A percentile compares a stretch with the other conserved stretches of the same genome.
phyloP scores from a whole-genome alignment of 2,113 vertebrate species.

The Pseudopodoces humilis region DNA sequence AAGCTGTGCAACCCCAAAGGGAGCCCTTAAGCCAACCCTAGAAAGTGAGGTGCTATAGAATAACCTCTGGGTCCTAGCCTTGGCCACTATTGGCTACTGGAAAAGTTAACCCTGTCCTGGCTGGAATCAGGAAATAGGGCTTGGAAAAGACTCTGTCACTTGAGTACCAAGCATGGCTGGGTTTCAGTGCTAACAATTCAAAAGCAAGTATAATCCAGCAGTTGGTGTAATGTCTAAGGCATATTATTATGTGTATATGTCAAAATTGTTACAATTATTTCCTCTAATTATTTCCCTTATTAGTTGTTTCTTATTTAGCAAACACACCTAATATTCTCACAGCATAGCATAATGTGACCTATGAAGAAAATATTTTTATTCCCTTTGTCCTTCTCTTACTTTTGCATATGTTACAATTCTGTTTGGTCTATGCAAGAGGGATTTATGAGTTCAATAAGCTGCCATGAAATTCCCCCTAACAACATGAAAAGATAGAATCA shows the following conservation, averaged over 20 bases:
- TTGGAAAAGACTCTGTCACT: neutral
- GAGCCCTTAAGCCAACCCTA: neutral
- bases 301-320: neutral
- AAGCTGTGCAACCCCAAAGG: rapidly evolving
- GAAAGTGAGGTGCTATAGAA: neutral
- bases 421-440: neutral
- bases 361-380: neutral
- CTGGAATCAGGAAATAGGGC: neutral
- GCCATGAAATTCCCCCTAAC: neutral
- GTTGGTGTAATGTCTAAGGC: neutral
- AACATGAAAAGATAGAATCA: neutral
- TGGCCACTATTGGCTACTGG: no score
- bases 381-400: neutral
- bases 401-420: neutral
- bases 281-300: neutral
- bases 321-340: neutral
- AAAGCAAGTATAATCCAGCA: neutral
- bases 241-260: neutral
- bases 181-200: neutral
- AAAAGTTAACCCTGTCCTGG: neutral
- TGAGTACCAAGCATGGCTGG: rapidly evolving
- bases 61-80: neutral
- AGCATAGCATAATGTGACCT: neutral
- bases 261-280: neutral
- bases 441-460: neutral